phyloP scores from a whole-genome alignment of 2,888 invertebrate genomes.

The Atethmia centrago region DNA sequence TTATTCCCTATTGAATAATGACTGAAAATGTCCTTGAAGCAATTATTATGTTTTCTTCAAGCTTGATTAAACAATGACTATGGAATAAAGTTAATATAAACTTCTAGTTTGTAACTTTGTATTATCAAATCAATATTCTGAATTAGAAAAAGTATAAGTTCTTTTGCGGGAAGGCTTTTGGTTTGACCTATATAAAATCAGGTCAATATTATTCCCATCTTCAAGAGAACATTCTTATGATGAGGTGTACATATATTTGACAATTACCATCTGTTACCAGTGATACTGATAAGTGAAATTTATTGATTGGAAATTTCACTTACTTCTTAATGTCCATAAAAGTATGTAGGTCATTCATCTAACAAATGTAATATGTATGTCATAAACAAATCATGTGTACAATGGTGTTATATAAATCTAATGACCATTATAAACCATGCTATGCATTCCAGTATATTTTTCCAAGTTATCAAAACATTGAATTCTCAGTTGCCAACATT shows the following conservation, averaged over 20 bases:
- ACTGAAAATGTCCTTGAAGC: constrained; percentile 44
- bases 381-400: constrained; percentile 1
- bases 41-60: constrained; percentile 30
- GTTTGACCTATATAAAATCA: neutral
- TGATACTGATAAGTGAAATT: neutral
- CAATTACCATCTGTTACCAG: neutral
- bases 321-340: neutral
- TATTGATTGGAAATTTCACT: neutral
- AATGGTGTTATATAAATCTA: constrained; percentile 11
- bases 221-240: neutral
- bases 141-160: neutral
- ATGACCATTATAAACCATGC: neutral
- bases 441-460: neutral
- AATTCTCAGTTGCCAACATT: neutral
- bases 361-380: neutral
- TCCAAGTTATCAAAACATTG: constrained; percentile 16
- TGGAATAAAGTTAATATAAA: neutral
- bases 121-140: neutral
- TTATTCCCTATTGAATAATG: constrained; percentile 30
- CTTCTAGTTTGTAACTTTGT: neutral
- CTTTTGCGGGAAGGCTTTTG: neutral
- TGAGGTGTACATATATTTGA: neutral
- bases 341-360: constrained; percentile 9
- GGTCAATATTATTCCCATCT: neutral
- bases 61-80: constrained; percentile 25